Percentiles rank a stretch among this genome's conserved stretches.
These are phyloP conservation scores for Callionymus lyra DNA, from an alignment of 2,113 vertebrate species.

Conservation along the genomic window DNA sequence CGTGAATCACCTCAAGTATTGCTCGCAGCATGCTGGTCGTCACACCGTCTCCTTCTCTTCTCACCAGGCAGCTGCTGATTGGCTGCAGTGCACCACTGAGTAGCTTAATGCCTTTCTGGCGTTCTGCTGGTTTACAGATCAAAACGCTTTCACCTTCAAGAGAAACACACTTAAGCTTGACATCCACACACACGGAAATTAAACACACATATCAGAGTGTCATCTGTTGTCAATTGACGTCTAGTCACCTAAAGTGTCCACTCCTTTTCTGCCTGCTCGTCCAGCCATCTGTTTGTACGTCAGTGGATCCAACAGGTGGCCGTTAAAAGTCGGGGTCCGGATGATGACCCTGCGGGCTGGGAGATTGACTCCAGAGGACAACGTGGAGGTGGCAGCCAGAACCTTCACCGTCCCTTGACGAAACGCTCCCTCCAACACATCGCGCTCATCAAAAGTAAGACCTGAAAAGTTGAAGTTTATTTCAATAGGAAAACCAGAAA, in stretches of 20 bases:
- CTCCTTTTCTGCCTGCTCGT: conserved; percentile 90
- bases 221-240: not conserved
- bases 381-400: conserved; percentile 86
- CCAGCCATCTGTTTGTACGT: conserved; percentile 97
- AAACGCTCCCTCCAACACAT: conserved; percentile 87
- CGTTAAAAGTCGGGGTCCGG: conserved; percentile 82
- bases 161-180: not conserved
- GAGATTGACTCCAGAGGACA: conserved; percentile 95
- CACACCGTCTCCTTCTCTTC: conserved; percentile 75
- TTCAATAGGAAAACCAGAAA: not conserved
- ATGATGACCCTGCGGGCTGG: conserved; percentile 91
- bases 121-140: conserved; percentile 86
- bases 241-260: conserved; percentile 75
- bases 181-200: not conserved
- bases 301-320: conserved; percentile 78
- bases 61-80: conserved; percentile 82
- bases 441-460: conserved; percentile 91
- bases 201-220: not conserved
- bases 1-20: conserved; percentile 81
- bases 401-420: conserved; percentile 79
- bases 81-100: conserved; percentile 82
- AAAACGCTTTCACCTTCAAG: conserved; percentile 86
- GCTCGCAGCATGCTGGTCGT: conserved; percentile 90
- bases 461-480: conserved; percentile 63
- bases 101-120: conserved; percentile 77